Percentiles rank a stretch among this genome's conserved stretches.
These are phyloP conservation scores for Belgica antarctica DNA, from an alignment of 2,888 invertebrate genomes.

Conservation along the genomic window DNA sequence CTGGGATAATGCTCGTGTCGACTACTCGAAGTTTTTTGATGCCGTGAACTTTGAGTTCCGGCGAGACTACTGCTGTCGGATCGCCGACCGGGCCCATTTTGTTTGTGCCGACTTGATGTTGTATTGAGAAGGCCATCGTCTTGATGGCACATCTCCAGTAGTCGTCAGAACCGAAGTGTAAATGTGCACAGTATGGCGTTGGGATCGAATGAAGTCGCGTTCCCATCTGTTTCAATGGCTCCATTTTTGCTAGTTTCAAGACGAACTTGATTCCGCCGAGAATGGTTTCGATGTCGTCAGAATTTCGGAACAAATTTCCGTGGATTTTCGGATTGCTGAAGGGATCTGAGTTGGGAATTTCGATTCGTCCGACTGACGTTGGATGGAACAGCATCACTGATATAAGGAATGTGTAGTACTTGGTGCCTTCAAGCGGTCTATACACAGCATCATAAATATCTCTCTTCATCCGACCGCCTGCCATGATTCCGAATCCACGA, in stretches of 20 bases:
- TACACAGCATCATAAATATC: slow-evolving; percentile 57
- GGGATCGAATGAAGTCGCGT: slow-evolving; percentile 58
- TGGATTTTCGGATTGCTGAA: slow-evolving; percentile 61
- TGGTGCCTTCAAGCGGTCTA: slow-evolving; percentile 56
- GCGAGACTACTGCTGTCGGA: slow-evolving; percentile 56
- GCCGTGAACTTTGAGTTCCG: slow-evolving; percentile 58
- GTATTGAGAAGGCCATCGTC: slow-evolving; percentile 52
- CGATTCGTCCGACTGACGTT: slow-evolving; percentile 64
- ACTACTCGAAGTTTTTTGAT: slow-evolving; percentile 63
- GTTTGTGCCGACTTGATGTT: slow-evolving; percentile 56
- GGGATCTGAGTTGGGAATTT: slow-evolving; percentile 61
- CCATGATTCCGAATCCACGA: slow-evolving; percentile 53
- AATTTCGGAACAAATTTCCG: slow-evolving; percentile 60
- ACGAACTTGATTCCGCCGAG: slow-evolving; percentile 59
- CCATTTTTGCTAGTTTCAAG: slow-evolving; percentile 57
- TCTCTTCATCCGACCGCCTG: slow-evolving; percentile 57
- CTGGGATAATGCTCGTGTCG: slow-evolving; percentile 69
- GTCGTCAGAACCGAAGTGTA: slow-evolving; percentile 52
- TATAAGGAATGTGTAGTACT: slow-evolving; percentile 58
- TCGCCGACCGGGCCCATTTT: slow-evolving; percentile 56
- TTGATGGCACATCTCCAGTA: slow-evolving; percentile 56
- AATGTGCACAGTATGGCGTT: slow-evolving; percentile 58
- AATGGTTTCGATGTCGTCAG: slow-evolving; percentile 57
- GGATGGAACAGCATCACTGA: slow-evolving; percentile 69
- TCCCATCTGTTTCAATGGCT: slow-evolving; percentile 60